phyloP scores from a whole-genome alignment of 2,888 invertebrate genomes.

The Atherix ibis region DNA sequence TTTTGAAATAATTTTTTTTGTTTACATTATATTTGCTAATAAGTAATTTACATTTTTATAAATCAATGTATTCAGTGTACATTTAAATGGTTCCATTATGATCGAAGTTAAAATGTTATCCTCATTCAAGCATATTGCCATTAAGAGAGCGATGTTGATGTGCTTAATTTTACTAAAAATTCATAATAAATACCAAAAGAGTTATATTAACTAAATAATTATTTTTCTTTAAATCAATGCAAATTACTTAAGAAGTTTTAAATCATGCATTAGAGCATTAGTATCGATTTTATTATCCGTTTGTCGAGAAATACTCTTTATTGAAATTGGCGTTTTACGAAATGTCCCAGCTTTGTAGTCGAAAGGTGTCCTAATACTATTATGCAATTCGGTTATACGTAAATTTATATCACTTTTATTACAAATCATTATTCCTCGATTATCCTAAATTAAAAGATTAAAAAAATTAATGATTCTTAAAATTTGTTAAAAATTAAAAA shows the following conservation, averaged over 20 bases:
- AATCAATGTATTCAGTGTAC: constrained; percentile 32
- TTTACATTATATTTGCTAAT: no score
- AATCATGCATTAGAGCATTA: constrained; percentile 12
- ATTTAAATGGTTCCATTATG: constrained; percentile 36
- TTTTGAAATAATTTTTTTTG: constrained; percentile 1
- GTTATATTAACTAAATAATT: no score
- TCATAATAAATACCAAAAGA: neutral
- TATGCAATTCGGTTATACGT: constrained; percentile 1
- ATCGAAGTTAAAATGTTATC: constrained; percentile 30
- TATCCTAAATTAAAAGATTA: constrained; percentile 1
- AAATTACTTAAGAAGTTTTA: constrained; percentile 12
- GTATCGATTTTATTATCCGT: no score
- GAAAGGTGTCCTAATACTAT: constrained; percentile 6
- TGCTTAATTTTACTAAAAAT: constrained; percentile 36
- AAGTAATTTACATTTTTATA: constrained; percentile 34
- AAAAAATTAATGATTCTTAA: constrained; percentile 1
- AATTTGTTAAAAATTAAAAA: neutral
- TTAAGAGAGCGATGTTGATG: constrained; percentile 36
- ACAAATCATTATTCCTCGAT: constrained; percentile 2
- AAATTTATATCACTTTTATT: constrained; percentile 3
- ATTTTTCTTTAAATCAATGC: no score
- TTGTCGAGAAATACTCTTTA: constrained; percentile 3
- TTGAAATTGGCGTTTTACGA: constrained; percentile 8
- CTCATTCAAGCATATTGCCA: constrained; percentile 35
- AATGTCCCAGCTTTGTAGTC: constrained; percentile 11